phyloP scores from a whole-genome alignment of 2,797 vertebrate genomes.

The Trachops cirrhosus region DNA sequence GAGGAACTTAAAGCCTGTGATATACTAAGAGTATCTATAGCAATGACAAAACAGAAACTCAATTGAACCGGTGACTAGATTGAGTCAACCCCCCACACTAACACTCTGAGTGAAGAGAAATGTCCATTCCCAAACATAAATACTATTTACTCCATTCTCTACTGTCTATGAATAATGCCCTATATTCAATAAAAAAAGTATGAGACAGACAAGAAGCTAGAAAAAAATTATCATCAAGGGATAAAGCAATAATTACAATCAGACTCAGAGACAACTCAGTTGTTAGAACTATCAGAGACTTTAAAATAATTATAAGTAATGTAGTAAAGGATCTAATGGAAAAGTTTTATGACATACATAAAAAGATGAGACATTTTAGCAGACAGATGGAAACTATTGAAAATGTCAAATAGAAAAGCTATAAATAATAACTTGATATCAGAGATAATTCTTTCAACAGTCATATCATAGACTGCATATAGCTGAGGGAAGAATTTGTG shows the following conservation, averaged over 20 bases:
- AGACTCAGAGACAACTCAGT: not conserved
- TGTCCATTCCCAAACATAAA: not conserved
- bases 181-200: not conserved
- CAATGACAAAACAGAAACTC: not conserved
- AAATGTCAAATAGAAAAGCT: not conserved
- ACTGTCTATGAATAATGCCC: not conserved
- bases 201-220: not conserved
- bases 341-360: not conserved
- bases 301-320: not conserved
- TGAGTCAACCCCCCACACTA: not conserved
- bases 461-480: not conserved
- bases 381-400: not conserved
- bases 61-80: not conserved
- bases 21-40: not conserved
- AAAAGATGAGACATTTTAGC: not conserved
- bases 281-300: not conserved
- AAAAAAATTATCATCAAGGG: not conserved
- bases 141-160: not conserved
- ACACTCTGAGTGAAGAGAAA: not conserved
- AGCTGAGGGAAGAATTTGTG: not conserved
- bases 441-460: constrained; percentile 2
- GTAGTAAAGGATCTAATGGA: not conserved
- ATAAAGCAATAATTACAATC: not conserved
- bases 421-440: not conserved
- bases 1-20: not conserved